These are phyloP conservation scores for Epinotia ramella DNA, from an alignment of 2,888 invertebrate genomes.

Conservation along the genomic window DNA sequence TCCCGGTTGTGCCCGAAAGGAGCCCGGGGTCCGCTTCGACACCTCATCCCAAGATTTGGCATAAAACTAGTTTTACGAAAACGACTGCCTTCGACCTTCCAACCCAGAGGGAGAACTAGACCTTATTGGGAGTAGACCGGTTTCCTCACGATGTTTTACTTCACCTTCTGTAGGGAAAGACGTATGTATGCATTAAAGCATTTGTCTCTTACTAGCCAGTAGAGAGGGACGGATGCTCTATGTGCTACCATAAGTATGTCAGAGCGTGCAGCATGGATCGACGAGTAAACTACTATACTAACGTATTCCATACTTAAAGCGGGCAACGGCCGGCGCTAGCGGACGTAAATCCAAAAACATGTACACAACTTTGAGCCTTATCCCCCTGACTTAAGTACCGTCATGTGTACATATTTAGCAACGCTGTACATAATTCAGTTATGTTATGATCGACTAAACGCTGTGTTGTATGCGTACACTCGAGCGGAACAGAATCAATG, in stretches of 20 bases:
- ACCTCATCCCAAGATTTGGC: too few relatives aligned
- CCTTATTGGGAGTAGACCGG: too few relatives aligned
- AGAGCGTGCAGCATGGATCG: background rate
- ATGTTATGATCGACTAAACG: slow-evolving; percentile 56
- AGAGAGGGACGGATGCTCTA: too few relatives aligned
- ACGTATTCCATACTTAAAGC: background rate
- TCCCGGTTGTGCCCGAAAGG: too few relatives aligned
- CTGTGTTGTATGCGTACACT: slow-evolving; percentile 46
- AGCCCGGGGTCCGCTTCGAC: too few relatives aligned
- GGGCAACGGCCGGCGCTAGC: background rate
- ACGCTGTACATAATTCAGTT: slow-evolving; percentile 50
- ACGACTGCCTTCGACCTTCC: too few relatives aligned
- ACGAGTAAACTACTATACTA: background rate
- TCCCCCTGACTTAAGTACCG: background rate
- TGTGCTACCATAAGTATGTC: background rate
- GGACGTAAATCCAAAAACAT: background rate
- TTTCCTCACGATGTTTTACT: too few relatives aligned
- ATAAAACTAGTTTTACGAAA: too few relatives aligned
- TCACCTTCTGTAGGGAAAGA: too few relatives aligned
- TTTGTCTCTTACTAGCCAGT: too few relatives aligned
- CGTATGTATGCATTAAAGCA: too few relatives aligned
- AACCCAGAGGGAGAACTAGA: too few relatives aligned
- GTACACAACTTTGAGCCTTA: slow-evolving; percentile 1
- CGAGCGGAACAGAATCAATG: slow-evolving; percentile 18
- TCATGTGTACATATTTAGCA: background rate